These are phyloP conservation scores for Resseliella maxima DNA, from an alignment of 2,888 invertebrate genomes.

Conservation along the genomic window DNA sequence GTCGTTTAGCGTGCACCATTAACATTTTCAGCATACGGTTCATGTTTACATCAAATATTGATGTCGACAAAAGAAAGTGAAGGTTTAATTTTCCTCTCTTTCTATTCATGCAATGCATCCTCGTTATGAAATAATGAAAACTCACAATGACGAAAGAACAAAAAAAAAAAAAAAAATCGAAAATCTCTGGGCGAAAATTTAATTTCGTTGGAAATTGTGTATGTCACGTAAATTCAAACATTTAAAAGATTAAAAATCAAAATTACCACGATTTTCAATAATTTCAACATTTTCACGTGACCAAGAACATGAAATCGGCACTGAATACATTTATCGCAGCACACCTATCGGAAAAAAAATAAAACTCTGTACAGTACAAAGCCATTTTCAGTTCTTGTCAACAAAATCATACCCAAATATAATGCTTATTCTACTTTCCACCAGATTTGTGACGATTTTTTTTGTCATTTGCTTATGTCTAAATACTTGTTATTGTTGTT, in stretches of 20 bases:
- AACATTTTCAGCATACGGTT: background rate
- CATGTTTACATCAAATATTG: constrained; percentile 29
- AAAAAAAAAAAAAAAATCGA: background rate
- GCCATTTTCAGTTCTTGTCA: no score
- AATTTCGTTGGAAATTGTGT: background rate
- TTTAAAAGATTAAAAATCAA: background rate
- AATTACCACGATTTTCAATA: background rate
- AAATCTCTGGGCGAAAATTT: background rate
- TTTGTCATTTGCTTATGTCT: no score
- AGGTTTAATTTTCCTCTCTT: background rate
- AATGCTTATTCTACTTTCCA: no score
- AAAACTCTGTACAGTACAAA: no score
- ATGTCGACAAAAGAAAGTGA: background rate
- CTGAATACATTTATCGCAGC: no score
- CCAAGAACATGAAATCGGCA: no score
- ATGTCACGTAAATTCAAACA: background rate
- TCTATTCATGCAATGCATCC: background rate
- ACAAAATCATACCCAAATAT: no score
- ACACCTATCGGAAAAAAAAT: no score
- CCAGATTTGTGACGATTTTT: no score
- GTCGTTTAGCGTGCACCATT: background rate
- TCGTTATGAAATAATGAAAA: background rate
- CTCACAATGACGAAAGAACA: background rate
- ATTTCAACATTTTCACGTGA: background rate
- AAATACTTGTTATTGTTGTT: no score